A percentile compares a stretch with the other conserved stretches of the same genome.
These are phyloP conservation scores for Aphelocoma californica DNA, from an alignment of 2,797 vertebrate genomes.

Conservation along the genomic window DNA sequence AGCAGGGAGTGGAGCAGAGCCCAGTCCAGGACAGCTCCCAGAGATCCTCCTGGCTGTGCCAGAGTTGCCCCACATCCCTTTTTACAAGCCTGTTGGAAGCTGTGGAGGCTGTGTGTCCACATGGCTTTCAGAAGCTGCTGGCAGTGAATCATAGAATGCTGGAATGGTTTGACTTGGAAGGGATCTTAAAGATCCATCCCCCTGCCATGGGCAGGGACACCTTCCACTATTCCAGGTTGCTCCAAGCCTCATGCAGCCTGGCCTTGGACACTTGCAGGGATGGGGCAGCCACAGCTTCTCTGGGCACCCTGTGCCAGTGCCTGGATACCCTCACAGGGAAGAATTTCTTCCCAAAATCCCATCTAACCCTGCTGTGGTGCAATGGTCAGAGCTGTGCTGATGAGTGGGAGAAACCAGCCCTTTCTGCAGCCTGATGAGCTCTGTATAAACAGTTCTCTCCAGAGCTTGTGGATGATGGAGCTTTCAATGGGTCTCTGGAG, in stretches of 20 bases:
- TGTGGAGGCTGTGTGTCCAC: neutral
- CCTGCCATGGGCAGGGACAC: neutral
- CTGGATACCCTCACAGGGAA: neutral
- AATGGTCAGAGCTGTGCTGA: neutral
- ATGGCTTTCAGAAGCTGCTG: neutral
- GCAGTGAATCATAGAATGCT: neutral
- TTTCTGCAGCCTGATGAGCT: neutral
- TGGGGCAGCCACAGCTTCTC: neutral
- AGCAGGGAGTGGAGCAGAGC: neutral
- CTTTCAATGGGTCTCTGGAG: neutral
- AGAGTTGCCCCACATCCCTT: neutral
- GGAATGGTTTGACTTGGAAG: neutral
- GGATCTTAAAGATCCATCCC: neutral
- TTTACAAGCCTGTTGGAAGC: neutral
- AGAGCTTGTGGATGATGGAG: neutral
- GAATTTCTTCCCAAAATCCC: neutral
- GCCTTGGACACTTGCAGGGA: neutral
- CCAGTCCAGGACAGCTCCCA: neutral
- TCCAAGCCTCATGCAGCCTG: neutral
- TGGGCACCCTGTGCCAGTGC: neutral
- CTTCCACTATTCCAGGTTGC: neutral
- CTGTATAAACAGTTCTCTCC: neutral
- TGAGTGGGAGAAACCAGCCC: neutral
- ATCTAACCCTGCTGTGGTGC: neutral
- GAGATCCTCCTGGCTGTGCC: neutral